Evolutionary conservation across 2,113 vertebrate genomes (phyloP).

Genomic region (Eudyptes chrysolophus): DNA sequence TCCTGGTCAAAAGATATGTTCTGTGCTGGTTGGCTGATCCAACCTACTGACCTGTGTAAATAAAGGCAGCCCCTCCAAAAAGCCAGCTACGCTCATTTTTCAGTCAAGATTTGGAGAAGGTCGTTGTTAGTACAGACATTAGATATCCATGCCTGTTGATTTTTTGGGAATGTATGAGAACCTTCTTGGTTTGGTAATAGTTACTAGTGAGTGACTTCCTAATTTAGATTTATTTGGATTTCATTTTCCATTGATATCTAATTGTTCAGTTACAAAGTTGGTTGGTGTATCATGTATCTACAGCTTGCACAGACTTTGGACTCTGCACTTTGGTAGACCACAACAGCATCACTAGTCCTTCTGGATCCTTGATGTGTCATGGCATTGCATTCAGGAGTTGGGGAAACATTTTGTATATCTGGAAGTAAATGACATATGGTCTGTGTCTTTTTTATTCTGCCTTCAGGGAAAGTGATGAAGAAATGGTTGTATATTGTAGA

Average conservation of each 20-base stretch:
- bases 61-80: not conserved
- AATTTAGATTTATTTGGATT: not conserved
- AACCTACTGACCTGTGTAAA: not conserved
- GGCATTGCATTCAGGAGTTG: not conserved
- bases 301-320: not conserved
- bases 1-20: not conserved
- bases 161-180: not conserved
- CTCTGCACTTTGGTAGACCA: not conserved
- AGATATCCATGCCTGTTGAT: not conserved
- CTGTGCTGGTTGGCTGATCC: not conserved
- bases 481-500: not conserved
- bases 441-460: not conserved
- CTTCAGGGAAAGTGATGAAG: slow-evolving; percentile 37
- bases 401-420: not conserved
- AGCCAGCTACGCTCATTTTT: not conserved
- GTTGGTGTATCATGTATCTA: not conserved
- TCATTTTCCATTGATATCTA: not conserved
- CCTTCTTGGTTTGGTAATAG: not conserved
- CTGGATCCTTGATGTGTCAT: not conserved
- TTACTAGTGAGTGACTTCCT: not conserved
- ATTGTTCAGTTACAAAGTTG: not conserved
- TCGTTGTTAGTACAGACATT: not conserved
- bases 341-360: not conserved
- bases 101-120: not conserved
- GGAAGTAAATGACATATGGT: not conserved